Conservation (phyloP, 2,888 invertebrate genomes). For the Notodonta ziczac region DNA sequence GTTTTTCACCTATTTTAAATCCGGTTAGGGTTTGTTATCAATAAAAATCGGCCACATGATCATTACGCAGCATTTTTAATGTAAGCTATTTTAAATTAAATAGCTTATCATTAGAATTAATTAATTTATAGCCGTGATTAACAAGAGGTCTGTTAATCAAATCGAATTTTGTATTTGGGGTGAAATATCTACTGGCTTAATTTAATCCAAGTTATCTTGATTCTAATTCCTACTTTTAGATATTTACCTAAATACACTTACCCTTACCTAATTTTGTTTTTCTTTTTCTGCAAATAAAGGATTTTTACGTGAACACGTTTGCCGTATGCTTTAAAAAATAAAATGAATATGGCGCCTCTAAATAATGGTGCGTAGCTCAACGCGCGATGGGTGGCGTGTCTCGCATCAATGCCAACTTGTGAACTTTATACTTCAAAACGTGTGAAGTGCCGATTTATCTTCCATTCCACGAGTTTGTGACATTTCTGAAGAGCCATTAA, state of each 20-base stretch:
- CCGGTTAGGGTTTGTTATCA: too few relatives aligned
- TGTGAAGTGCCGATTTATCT: conserved; percentile 46
- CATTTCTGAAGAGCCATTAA: conserved; percentile 38
- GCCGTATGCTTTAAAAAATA: not conserved
- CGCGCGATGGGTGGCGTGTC: conserved; percentile 28
- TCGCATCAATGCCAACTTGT: conserved; percentile 43
- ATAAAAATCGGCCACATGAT: too few relatives aligned
- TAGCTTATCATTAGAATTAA: not conserved
- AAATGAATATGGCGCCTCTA: conserved; percentile 7
- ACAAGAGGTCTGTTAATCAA: not conserved
- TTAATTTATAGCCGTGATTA: not conserved
- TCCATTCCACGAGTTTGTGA: conserved; percentile 36
- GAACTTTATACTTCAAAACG: conserved; percentile 44
- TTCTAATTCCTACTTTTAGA: too few relatives aligned
- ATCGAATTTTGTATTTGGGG: too few relatives aligned
- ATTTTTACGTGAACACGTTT: too few relatives aligned
- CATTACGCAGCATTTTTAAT: too few relatives aligned
- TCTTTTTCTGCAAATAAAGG: too few relatives aligned
- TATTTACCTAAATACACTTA: too few relatives aligned
- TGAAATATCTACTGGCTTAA: too few relatives aligned
- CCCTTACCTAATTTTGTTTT: too few relatives aligned
- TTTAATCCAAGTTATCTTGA: too few relatives aligned
- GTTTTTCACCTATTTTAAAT: too few relatives aligned
- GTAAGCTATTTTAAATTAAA: not conserved
- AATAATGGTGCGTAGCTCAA: conserved; percentile 20